These are phyloP conservation scores for Melieria picta DNA, from an alignment of 2,888 invertebrate species.

Conservation along the genomic window DNA sequence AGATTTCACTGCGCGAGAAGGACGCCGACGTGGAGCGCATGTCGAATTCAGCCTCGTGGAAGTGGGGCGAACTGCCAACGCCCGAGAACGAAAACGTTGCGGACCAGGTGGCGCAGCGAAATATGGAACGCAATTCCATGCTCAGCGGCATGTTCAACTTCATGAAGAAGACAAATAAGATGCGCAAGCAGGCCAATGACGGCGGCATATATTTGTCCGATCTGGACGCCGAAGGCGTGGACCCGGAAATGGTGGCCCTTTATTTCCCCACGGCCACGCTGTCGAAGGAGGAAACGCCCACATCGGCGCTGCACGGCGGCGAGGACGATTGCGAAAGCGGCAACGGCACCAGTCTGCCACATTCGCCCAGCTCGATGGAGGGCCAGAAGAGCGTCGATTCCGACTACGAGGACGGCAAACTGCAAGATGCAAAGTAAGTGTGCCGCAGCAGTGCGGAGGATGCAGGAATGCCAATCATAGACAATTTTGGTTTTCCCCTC, in stretches of 20 bases:
- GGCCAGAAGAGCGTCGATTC: conserved; percentile 83
- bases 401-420: conserved; percentile 81
- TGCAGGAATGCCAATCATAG: background rate
- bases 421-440: conserved; percentile 67
- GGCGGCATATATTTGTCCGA: conserved; percentile 91
- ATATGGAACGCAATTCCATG: conserved; percentile 73
- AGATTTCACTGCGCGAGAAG: conserved; percentile 70
- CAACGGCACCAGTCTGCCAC: conserved; percentile 93
- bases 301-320: conserved; percentile 52
- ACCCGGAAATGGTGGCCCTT: conserved; percentile 90
- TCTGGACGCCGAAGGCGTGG: conserved; percentile 83
- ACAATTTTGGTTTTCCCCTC: background rate
- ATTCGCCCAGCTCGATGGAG: conserved; percentile 90
- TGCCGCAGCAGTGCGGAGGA: background rate
- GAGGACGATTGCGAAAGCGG: conserved; percentile 97
- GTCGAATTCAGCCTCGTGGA: conserved; percentile 73
- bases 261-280: conserved; percentile 74
- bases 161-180: conserved; percentile 80
- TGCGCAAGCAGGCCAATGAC: conserved; percentile 68
- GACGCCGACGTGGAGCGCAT: conserved; percentile 54
- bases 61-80: conserved; percentile 87
- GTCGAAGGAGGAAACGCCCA: conserved; percentile 44
- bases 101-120: conserved; percentile 53
- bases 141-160: conserved; percentile 93
- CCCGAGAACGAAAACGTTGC: conserved; percentile 47